Evolutionary conservation across 2,113 vertebrate species (phyloP).

Genomic region (Andinoacara biseriatus): DNA sequence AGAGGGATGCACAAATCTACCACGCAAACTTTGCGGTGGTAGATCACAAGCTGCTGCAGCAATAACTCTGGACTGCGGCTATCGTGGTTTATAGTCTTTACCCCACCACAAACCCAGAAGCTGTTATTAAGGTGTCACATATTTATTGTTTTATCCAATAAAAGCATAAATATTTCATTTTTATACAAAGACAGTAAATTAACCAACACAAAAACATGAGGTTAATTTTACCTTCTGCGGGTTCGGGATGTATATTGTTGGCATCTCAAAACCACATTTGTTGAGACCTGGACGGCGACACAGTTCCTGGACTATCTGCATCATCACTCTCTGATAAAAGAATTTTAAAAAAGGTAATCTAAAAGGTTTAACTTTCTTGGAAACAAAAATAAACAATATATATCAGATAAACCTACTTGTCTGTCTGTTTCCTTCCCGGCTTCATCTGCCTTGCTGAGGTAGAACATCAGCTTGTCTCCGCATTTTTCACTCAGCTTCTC

Average conservation of each 20-base stretch:
- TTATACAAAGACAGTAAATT: neutral
- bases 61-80: conserved; percentile 46
- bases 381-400: neutral
- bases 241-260: conserved; percentile 85
- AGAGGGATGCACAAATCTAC: conserved; percentile 47
- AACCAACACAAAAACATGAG: neutral
- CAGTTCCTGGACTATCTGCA: conserved; percentile 87
- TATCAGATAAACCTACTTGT: conserved; percentile 64
- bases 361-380: neutral
- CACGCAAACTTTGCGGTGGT: conserved; percentile 28
- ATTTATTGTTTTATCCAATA: neutral
- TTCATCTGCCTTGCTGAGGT: conserved; percentile 84
- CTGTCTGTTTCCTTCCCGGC: conserved; percentile 81
- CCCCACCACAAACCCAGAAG: neutral
- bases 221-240: conserved; percentile 76
- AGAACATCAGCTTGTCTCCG: conserved; percentile 81
- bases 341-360: neutral
- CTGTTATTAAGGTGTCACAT: neutral
- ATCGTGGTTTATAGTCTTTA: conserved; percentile 45
- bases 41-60: conserved; percentile 51
- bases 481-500: conserved; percentile 82
- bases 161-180: neutral
- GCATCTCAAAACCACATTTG: conserved; percentile 87
- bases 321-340: conserved; percentile 82
- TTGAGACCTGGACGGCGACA: conserved; percentile 85